Evolutionary conservation across 2,113 vertebrate genomes (phyloP).

Genomic region (Aix galericulata): DNA sequence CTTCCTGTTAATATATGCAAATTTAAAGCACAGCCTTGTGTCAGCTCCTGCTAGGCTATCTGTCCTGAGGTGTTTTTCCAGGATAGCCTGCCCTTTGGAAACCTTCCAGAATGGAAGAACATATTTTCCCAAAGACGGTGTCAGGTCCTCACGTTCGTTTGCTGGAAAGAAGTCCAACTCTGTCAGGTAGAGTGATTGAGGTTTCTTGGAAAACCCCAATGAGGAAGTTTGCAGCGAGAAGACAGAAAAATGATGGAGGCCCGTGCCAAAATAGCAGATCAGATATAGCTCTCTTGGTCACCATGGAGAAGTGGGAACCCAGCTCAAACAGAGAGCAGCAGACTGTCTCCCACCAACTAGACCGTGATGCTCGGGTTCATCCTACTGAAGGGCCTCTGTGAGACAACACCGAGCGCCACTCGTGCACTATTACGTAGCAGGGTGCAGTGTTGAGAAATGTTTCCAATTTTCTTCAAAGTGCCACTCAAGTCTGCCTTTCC

Average conservation of each 20-base stretch:
- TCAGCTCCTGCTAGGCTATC: not conserved
- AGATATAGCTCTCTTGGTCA: constrained; percentile 44
- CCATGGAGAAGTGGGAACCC: constrained; percentile 50
- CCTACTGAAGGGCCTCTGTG: constrained; percentile 40
- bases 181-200: constrained; percentile 50
- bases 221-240: constrained; percentile 24
- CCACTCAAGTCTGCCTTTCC: constrained; percentile 37
- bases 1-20: not conserved
- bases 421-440: not conserved
- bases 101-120: not conserved
- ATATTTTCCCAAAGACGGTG: not conserved
- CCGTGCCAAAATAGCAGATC: constrained; percentile 46
- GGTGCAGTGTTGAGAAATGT: constrained; percentile 31
- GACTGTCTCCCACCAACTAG: constrained; percentile 32
- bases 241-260: constrained; percentile 11
- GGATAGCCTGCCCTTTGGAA: not conserved
- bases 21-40: not conserved
- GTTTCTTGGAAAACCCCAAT: constrained; percentile 50
- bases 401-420: constrained; percentile 33
- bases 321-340: constrained; percentile 48
- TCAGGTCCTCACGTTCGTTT: not conserved
- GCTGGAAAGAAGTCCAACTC: not conserved
- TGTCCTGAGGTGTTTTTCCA: not conserved
- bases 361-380: constrained; percentile 43
- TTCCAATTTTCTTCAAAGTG: constrained; percentile 22